Conservation (phyloP, 2,797 vertebrate genomes). For the Tangara arthus region DNA sequence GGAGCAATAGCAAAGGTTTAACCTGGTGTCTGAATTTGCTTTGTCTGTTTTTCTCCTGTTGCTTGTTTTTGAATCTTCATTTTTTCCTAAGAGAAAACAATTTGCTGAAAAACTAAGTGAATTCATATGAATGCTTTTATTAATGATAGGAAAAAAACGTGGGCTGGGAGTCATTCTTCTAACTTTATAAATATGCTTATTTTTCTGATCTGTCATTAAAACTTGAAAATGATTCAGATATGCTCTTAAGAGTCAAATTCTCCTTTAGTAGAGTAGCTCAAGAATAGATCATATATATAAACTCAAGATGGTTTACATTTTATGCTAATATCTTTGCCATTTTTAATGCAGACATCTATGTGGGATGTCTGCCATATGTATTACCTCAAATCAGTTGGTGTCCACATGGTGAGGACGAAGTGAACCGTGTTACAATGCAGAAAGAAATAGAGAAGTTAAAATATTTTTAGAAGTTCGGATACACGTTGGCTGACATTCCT, state of each 20-base stretch:
- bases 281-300: not conserved
- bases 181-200: not conserved
- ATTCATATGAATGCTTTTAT: not conserved
- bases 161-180: not conserved
- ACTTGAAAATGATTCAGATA: not conserved
- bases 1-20: not conserved
- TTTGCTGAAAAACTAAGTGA: not conserved
- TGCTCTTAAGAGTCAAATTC: not conserved
- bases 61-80: not conserved
- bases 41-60: not conserved
- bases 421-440: not conserved
- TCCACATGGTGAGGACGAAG: slow-evolving; percentile 27
- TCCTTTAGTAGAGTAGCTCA: not conserved
- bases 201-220: slow-evolving; percentile 4
- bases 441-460: not conserved
- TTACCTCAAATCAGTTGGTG: slow-evolving; percentile 44
- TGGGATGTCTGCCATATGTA: slow-evolving; percentile 46
- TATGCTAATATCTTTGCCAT: slow-evolving; percentile 23
- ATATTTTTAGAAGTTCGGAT: not conserved
- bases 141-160: not conserved
- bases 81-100: not conserved
- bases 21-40: not conserved
- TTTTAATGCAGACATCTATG: slow-evolving; percentile 13
- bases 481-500: not conserved
- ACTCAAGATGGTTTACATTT: slow-evolving; percentile 59